These are phyloP conservation scores for Didymodactylos carnosus DNA, from an alignment of 2,888 invertebrate genomes.

Conservation along the genomic window DNA sequence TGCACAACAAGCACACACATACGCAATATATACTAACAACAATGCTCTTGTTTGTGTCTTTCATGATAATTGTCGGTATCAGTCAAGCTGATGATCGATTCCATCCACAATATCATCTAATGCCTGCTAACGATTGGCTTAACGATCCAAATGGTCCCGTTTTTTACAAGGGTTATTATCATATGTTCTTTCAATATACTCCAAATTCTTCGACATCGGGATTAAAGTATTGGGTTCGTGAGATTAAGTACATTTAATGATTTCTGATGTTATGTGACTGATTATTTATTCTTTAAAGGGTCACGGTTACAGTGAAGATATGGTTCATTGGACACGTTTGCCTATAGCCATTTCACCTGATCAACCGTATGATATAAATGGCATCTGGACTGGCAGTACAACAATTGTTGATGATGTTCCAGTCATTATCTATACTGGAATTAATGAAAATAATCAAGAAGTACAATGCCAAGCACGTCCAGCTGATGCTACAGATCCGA, in stretches of 20 bases:
- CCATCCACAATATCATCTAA: slow-evolving; percentile 15
- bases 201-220: slow-evolving; percentile 25
- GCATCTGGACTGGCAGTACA: not conserved
- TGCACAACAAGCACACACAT: not conserved
- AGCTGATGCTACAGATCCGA: not conserved
- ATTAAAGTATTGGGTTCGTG: not conserved
- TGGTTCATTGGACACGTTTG: slow-evolving; percentile 38
- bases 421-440: not conserved
- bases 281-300: too few species aligned
- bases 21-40: too few species aligned
- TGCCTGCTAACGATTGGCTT: slow-evolving; percentile 32
- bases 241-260: not conserved
- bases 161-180: slow-evolving; percentile 33
- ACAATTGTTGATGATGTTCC: not conserved
- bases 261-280: too few species aligned
- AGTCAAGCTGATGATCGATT: not conserved
- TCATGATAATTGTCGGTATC: not conserved
- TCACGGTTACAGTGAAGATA: slow-evolving; percentile 37
- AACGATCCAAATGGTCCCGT: slow-evolving; percentile 43
- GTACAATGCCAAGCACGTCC: not conserved
- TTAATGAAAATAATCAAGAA: not conserved
- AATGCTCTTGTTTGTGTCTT: not conserved
- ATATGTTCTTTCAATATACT: slow-evolving; percentile 40
- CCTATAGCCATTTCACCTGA: slow-evolving; percentile 31
- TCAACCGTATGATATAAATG: not conserved